Percentiles rank a stretch among this genome's conserved stretches.
These are phyloP conservation scores for Adoxophyes honmai DNA, from an alignment of 1,140 invertebrate genomes.

Conservation along the genomic window DNA sequence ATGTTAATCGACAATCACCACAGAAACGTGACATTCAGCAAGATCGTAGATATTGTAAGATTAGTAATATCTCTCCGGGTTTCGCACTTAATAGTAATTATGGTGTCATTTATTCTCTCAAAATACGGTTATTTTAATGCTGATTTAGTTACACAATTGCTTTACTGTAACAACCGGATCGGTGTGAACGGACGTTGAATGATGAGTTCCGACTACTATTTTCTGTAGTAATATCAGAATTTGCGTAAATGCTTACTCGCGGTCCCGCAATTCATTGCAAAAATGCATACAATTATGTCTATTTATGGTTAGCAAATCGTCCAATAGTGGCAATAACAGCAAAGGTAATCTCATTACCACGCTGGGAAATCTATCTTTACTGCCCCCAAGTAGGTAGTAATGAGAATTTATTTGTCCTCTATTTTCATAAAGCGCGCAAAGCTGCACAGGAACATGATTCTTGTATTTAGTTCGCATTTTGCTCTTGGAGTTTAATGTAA, in stretches of 20 bases:
- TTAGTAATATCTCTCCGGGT: slow-evolving; percentile 20
- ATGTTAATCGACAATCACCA: slow-evolving; percentile 44
- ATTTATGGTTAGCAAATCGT: slow-evolving; percentile 27
- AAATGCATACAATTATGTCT: slow-evolving; percentile 22
- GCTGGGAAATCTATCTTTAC: slow-evolving; percentile 50
- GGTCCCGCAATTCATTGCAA: slow-evolving; percentile 11
- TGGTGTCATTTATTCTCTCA: not conserved
- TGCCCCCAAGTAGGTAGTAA: slow-evolving; percentile 32
- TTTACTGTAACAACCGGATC: no score
- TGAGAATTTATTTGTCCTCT: slow-evolving; percentile 59
- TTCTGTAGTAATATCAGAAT: no score
- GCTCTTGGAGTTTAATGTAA: slow-evolving; percentile 33
- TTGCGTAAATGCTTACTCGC: slow-evolving; percentile 8
- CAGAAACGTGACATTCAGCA: slow-evolving; percentile 32
- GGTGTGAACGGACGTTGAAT: no score
- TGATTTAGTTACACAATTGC: no score
- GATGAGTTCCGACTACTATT: no score
- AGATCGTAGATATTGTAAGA: slow-evolving; percentile 37
- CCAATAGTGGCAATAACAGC: slow-evolving; percentile 40
- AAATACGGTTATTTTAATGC: no score
- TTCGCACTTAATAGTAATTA: not conserved
- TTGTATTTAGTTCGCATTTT: slow-evolving; percentile 35
- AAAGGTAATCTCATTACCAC: slow-evolving; percentile 51
- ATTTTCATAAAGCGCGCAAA: slow-evolving; percentile 53
- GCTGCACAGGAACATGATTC: slow-evolving; percentile 36